phyloP scores from a whole-genome alignment of 2,888 invertebrate genomes.

The Euplagia quadripunctaria region DNA sequence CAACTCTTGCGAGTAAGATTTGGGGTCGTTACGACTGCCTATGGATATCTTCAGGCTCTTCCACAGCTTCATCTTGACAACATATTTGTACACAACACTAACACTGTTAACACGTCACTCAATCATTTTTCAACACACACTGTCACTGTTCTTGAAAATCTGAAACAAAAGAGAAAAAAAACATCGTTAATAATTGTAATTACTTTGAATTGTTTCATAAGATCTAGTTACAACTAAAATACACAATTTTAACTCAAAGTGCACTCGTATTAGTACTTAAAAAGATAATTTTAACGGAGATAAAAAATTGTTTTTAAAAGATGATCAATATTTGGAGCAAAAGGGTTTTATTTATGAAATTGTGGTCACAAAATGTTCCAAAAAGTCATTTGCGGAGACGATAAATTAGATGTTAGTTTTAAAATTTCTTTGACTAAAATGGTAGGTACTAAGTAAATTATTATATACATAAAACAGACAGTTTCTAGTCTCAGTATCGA shows the following conservation, averaged over 20 bases:
- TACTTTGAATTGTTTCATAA: too few species aligned
- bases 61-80: constrained; percentile 85
- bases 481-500: not conserved
- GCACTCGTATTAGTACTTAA: too few species aligned
- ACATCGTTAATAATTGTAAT: constrained; percentile 1
- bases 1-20: constrained; percentile 74
- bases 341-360: too few species aligned
- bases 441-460: not conserved
- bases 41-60: constrained; percentile 84
- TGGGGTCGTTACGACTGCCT: constrained; percentile 78
- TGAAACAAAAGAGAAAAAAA: constrained; percentile 43
- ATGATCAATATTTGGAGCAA: too few species aligned
- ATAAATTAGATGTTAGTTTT: too few species aligned
- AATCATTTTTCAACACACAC: constrained; percentile 55
- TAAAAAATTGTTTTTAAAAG: too few species aligned
- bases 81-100: constrained; percentile 70
- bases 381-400: too few species aligned
- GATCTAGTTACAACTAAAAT: too few species aligned
- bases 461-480: not conserved
- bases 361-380: too few species aligned
- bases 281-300: too few species aligned
- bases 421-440: too few species aligned
- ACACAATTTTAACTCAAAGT: too few species aligned
- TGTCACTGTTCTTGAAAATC: constrained; percentile 44
- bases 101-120: constrained; percentile 59